A percentile compares a stretch with the other conserved stretches of the same genome.
phyloP scores from a whole-genome alignment of 2,113 vertebrate genomes.

The Syngnathus floridae region DNA sequence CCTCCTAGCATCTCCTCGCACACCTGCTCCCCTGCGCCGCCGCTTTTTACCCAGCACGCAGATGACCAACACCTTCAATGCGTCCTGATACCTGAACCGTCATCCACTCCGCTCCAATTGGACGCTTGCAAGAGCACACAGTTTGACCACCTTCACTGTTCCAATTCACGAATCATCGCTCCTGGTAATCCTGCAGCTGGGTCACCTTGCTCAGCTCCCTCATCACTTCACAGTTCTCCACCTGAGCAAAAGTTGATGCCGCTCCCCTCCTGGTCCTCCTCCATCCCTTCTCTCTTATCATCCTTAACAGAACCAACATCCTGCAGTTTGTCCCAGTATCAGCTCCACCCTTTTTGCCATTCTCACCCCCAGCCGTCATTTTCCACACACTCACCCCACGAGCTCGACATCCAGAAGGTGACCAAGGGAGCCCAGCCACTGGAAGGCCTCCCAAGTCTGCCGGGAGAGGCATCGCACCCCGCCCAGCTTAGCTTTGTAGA shows the following conservation, averaged over 20 bases:
- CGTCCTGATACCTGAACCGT: neutral
- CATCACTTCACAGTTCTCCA: conserved; percentile 60
- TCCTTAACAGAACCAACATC: neutral
- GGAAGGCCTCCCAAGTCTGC: neutral
- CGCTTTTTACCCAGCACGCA: conserved; percentile 19
- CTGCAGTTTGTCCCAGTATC: neutral
- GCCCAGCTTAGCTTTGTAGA: conserved; percentile 71
- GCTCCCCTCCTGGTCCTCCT: conserved; percentile 29
- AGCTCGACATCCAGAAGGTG: conserved; percentile 11
- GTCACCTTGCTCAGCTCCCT: conserved; percentile 53
- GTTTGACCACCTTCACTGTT: conserved; percentile 15
- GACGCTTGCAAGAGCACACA: conserved; percentile 2
- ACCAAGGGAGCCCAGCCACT: conserved; percentile 7
- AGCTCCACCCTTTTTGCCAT: neutral
- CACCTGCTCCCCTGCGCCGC: conserved; percentile 44
- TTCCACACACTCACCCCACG: conserved; percentile 6
- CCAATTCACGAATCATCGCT: conserved; percentile 23
- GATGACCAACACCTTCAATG: conserved; percentile 14
- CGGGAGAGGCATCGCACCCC: conserved; percentile 32
- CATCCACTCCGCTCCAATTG: conserved; percentile 7
- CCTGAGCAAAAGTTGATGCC: conserved; percentile 21
- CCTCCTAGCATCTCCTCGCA: conserved; percentile 48
- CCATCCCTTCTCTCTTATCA: conserved; percentile 34
- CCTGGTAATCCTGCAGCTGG: conserved; percentile 10
- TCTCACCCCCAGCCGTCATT: neutral